Conservation (phyloP, 1,140 invertebrate genomes). For the Triops longicaudatus region DNA sequence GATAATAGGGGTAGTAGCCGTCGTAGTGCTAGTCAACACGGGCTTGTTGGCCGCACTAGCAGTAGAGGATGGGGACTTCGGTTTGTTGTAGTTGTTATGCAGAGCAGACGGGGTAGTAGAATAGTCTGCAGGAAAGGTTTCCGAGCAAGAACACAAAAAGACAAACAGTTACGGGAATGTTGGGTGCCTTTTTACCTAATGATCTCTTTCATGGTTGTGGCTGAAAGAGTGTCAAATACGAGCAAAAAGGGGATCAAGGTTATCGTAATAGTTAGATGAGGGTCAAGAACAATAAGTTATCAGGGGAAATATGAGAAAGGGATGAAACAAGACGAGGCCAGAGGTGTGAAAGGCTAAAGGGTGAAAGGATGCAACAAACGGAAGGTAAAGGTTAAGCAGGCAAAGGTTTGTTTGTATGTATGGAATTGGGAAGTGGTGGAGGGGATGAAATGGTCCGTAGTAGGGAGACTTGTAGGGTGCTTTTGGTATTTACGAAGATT, state of each 20-base stretch:
- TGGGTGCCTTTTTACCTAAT: slow-evolving; percentile 16
- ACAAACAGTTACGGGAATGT: slow-evolving; percentile 10
- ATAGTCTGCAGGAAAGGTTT: slow-evolving; percentile 7
- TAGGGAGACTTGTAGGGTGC: background rate
- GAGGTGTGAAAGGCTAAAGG: background rate
- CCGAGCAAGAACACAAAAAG: slow-evolving; percentile 16
- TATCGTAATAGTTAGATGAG: background rate
- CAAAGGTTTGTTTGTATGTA: background rate
- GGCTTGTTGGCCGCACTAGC: background rate
- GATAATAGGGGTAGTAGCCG: background rate
- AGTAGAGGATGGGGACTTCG: background rate
- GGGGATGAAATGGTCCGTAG: background rate
- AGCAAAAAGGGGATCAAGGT: slow-evolving; percentile 10
- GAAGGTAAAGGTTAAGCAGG: background rate
- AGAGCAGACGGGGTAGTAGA: slow-evolving; percentile 9
- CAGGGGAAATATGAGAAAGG: background rate
- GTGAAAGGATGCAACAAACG: background rate
- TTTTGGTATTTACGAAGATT: background rate
- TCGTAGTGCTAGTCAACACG: background rate
- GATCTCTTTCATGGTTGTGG: background rate
- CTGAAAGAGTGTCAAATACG: background rate
- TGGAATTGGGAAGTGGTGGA: slow-evolving; percentile 11
- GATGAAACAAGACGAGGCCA: background rate
- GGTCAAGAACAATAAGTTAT: background rate
- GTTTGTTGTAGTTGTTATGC: background rate